Evolutionary conservation across 1,140 invertebrate genomes (phyloP).

Genomic region (Thalassaphorura encarpata): DNA sequence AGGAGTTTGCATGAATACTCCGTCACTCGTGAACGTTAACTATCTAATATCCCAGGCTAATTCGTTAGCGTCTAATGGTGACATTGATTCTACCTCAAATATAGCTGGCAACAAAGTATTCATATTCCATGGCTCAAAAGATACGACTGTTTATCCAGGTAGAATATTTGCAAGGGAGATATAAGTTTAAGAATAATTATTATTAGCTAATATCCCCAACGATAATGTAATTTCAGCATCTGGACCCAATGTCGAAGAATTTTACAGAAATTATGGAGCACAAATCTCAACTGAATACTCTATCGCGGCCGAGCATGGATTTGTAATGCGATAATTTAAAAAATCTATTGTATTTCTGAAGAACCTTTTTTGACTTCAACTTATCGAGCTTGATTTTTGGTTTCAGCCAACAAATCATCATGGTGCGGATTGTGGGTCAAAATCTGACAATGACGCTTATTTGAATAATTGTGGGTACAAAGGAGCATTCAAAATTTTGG

Average conservation of each 20-base stretch:
- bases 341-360: not conserved
- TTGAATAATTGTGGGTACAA: conserved; percentile 40
- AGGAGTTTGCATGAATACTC: conserved; percentile 35
- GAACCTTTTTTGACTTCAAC: too few species aligned
- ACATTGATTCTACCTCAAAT: conserved; percentile 36
- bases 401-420: conserved; percentile 38
- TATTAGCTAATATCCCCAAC: not conserved
- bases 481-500: conserved; percentile 38
- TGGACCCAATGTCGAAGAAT: conserved; percentile 34
- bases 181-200: not conserved
- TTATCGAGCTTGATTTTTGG: not conserved
- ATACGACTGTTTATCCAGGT: conserved; percentile 38
- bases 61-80: conserved; percentile 28
- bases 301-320: conserved; percentile 35
- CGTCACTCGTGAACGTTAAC: conserved; percentile 31
- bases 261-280: conserved; percentile 35
- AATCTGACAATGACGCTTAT: conserved; percentile 27
- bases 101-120: conserved; percentile 36
- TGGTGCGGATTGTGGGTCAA: conserved; percentile 35
- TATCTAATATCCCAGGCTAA: conserved; percentile 30
- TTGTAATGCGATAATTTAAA: not conserved
- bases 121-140: conserved; percentile 37
- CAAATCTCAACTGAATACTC: conserved; percentile 35
- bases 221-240: conserved; percentile 26
- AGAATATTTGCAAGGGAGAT: too few species aligned